Conservation (phyloP, 2,113 vertebrate species). For the Chrysochloris asiatica region DNA sequence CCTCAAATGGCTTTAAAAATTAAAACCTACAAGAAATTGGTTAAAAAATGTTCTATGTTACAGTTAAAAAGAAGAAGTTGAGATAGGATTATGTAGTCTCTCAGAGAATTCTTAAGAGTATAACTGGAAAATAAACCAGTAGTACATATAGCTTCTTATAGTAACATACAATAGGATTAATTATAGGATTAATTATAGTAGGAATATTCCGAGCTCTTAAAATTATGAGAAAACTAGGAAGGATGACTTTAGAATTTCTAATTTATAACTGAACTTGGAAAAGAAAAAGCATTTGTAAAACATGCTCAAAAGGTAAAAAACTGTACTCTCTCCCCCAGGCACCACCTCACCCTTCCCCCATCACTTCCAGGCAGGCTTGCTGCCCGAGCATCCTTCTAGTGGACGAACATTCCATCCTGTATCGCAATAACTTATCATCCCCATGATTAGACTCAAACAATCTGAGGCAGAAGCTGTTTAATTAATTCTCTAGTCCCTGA, state of each 20-base stretch:
- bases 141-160: neutral
- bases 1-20: neutral
- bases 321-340: fast-evolving
- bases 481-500: neutral
- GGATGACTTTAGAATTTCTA: neutral
- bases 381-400: neutral
- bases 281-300: neutral
- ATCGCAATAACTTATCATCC: neutral
- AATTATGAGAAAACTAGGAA: neutral
- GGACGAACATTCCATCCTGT: neutral
- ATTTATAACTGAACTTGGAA: neutral
- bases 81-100: neutral
- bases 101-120: neutral
- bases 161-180: neutral
- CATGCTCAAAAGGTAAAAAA: neutral
- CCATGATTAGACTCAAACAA: neutral
- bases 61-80: neutral
- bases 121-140: slow-evolving; percentile 2
- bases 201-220: neutral
- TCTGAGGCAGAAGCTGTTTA: neutral
- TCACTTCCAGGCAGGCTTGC: neutral
- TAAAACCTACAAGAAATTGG: slow-evolving; percentile 5
- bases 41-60: too few species aligned
- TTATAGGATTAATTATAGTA: neutral
- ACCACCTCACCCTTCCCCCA: fast-evolving